A percentile compares a stretch with the other conserved stretches of the same genome.
These are phyloP conservation scores for Caradrina kadenii DNA, from an alignment of 2,888 invertebrate genomes.

Conservation along the genomic window DNA sequence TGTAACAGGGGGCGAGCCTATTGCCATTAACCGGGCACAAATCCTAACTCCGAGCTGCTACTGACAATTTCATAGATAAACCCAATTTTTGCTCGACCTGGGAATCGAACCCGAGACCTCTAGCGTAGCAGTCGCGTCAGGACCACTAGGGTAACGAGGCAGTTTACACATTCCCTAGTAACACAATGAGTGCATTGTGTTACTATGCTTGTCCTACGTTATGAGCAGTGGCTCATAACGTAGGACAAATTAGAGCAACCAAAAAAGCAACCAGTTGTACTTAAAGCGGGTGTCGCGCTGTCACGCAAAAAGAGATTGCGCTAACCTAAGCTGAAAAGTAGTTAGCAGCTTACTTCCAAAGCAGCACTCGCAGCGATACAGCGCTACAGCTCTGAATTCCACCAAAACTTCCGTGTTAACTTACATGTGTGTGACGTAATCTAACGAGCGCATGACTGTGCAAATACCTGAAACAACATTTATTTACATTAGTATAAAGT, in stretches of 20 bases:
- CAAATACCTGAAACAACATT: slow-evolving; percentile 51
- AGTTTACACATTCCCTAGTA: not conserved
- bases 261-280: slow-evolving; percentile 2
- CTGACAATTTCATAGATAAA: too few species aligned
- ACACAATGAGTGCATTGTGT: not conserved
- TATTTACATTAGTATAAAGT: slow-evolving; percentile 30
- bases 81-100: too few species aligned
- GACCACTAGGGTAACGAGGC: too few species aligned
- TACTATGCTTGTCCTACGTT: too few species aligned
- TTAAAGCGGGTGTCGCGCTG: not conserved
- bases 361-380: slow-evolving; percentile 12
- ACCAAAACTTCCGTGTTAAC: slow-evolving; percentile 36
- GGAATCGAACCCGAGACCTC: too few species aligned
- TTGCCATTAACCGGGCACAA: too few species aligned
- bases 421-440: slow-evolving; percentile 30
- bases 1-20: too few species aligned
- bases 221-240: too few species aligned
- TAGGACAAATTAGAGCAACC: not conserved
- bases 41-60: too few species aligned
- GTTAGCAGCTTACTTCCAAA: slow-evolving; percentile 15
- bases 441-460: slow-evolving; percentile 8
- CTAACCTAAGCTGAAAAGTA: slow-evolving; percentile 31
- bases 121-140: too few species aligned
- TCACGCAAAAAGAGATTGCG: slow-evolving; percentile 10
- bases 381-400: slow-evolving; percentile 31